Conservation (phyloP, 1,140 invertebrate species). For the Anoplophora glabripennis region DNA sequence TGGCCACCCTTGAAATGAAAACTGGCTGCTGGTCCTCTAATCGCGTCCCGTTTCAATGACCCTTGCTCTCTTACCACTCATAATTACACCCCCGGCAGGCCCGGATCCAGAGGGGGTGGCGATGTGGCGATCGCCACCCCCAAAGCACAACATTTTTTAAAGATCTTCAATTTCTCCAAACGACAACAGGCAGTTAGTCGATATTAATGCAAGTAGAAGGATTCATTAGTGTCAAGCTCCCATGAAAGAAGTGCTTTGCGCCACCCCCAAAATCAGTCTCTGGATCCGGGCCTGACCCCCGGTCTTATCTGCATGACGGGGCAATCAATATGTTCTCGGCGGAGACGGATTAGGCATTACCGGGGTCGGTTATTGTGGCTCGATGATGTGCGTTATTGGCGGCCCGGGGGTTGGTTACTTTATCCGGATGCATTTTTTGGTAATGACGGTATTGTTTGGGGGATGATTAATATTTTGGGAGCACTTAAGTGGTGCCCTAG, state of each 20-base stretch:
- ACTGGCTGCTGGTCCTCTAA: slow-evolving; percentile 25
- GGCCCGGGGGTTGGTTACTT: not conserved
- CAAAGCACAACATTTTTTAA: too few relatives aligned
- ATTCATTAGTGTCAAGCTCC: too few relatives aligned
- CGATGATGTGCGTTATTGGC: slow-evolving; percentile 8
- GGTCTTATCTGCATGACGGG: slow-evolving; percentile 2
- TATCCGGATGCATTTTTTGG: too few relatives aligned
- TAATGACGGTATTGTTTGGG: too few relatives aligned
- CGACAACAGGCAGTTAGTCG: too few relatives aligned
- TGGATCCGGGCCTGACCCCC: not conserved
- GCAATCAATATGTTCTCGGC: slow-evolving; percentile 11
- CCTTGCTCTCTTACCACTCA: slow-evolving; percentile 3
- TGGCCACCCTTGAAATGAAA: slow-evolving; percentile 33
- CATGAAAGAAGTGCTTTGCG: too few relatives aligned
- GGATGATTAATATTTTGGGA: too few relatives aligned
- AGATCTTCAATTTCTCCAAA: too few relatives aligned
- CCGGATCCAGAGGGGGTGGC: not conserved
- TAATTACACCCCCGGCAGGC: not conserved
- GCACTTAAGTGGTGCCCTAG: too few relatives aligned
- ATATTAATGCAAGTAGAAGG: too few relatives aligned
- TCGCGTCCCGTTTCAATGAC: slow-evolving; percentile 25
- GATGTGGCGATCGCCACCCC: too few relatives aligned
- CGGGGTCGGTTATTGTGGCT: slow-evolving; percentile 2
- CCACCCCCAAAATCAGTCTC: not conserved
- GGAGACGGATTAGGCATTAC: slow-evolving; percentile 3